Evolutionary conservation across 2,113 vertebrate genomes (phyloP).

Genomic region (Rhinogobius similis): DNA sequence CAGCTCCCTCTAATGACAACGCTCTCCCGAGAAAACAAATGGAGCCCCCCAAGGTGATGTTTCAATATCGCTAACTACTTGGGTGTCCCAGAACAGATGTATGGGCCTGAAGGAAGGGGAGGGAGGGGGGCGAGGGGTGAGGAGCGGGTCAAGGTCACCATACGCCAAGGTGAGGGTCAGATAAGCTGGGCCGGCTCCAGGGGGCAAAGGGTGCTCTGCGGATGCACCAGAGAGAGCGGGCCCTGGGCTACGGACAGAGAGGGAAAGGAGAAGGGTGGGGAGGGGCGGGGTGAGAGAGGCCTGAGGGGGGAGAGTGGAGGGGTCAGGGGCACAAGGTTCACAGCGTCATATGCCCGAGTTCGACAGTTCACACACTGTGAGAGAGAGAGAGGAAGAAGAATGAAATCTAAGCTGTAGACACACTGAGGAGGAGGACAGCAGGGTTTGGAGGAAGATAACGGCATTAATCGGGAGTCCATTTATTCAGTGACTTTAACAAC

Average conservation of each 20-base stretch:
- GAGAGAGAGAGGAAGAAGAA: not conserved
- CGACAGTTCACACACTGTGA: slow-evolving; percentile 38
- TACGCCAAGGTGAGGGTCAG: slow-evolving; percentile 86
- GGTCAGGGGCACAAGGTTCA: slow-evolving; percentile 55
- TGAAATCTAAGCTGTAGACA: not conserved
- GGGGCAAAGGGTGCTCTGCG: slow-evolving; percentile 59
- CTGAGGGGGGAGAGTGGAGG: no score
- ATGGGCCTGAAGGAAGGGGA: slow-evolving; percentile 74
- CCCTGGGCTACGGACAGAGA: slow-evolving; percentile 21
- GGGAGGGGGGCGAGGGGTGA: slow-evolving; percentile 67
- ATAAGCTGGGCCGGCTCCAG: slow-evolving; percentile 79
- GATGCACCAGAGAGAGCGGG: not conserved
- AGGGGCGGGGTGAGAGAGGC: no score
- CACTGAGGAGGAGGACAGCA: no score
- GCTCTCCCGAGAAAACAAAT: slow-evolving; percentile 83
- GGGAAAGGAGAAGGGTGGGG: slow-evolving; percentile 1
- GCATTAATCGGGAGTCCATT: no score
- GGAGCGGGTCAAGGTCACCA: slow-evolving; percentile 84
- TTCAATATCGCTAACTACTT: slow-evolving; percentile 84
- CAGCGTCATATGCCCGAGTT: slow-evolving; percentile 60
- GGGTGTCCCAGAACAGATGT: slow-evolving; percentile 85
- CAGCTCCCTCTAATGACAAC: slow-evolving; percentile 77
- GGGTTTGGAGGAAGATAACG: no score
- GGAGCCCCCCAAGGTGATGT: slow-evolving; percentile 83
- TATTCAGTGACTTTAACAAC: no score